Evolutionary conservation across 1,140 invertebrate species (phyloP), one percentile per base, ranked within the genome.

Genomic region (Ceratosolen fusciceps): DNA sequence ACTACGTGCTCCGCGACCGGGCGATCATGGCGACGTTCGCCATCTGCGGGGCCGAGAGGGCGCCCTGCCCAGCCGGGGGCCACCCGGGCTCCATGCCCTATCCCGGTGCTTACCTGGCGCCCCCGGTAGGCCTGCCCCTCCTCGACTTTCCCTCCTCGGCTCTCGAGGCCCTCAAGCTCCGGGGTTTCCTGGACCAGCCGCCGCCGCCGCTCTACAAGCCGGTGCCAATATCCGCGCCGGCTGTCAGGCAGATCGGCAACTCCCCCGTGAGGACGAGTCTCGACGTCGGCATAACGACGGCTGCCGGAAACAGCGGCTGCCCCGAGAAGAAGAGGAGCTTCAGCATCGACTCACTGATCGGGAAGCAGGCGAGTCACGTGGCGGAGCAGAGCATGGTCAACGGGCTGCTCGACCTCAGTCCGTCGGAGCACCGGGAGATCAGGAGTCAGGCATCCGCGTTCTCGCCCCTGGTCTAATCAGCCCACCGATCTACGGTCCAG

Each of bases 301-400:
- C 74, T n/a, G n/a, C n/a, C 0, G 8, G 26, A 0, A 52, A 73
- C 70, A 34, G 26, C 52, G 26, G 8, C 65, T 7, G 74, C 62
- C 77, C 82, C 74, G 87, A 88, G 37, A 73, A 81, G 29, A 90
- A 89, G 82, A 89, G 88, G 68, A 91, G 90, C 78, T 92, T 92
- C 82, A 92, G 90, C 82, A 92, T 91, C 84, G 90, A 92, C 81
- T 89, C 91, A 0, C 86, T 92, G 8, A 92, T 92, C 75, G 91
- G 91, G 26, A 91, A 91, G 80, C 87, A 89, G 56, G 83, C 82
- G 1, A 84, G 74, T n/a, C 86, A 31, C 65, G 65, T 24, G 10
- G 85, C 19, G 54, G 88, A 90, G 2, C 85, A 86, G 60, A 84
- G 74, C 54, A 49, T 86, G 34, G 80, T 60, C 34, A 81, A 83